Conservation (phyloP, 2,113 vertebrate genomes). For the Callionymus lyra region DNA sequence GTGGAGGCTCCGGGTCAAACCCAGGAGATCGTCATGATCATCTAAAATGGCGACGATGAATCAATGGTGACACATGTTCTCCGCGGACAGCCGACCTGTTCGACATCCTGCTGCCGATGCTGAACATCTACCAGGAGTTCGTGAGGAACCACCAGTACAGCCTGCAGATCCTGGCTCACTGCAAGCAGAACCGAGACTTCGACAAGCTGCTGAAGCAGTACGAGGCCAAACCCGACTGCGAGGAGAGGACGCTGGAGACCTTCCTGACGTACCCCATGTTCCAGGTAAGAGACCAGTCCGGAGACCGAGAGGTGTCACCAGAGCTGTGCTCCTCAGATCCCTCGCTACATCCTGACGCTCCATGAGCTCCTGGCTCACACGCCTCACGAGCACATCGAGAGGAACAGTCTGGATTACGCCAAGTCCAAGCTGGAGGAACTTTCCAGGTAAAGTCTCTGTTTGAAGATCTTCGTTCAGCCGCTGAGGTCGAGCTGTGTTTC, state of each 20-base stretch:
- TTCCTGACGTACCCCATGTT: slow-evolving; percentile 99
- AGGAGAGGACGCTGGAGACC: slow-evolving; percentile 93
- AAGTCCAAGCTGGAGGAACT: slow-evolving; percentile 96
- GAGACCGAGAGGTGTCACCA: no score
- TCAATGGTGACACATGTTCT: background rate
- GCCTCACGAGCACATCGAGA: slow-evolving; percentile 91
- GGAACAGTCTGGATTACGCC: slow-evolving; percentile 94
- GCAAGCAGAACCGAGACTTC: slow-evolving; percentile 97
- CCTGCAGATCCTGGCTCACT: slow-evolving; percentile 95
- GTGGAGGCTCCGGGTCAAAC: no score
- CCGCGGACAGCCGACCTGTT: slow-evolving; percentile 81
- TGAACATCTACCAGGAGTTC: slow-evolving; percentile 99
- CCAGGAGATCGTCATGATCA: no score
- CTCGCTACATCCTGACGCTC: slow-evolving; percentile 92
- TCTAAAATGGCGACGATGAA: no score
- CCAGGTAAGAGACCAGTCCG: slow-evolving; percentile 44
- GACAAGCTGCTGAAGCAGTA: slow-evolving; percentile 97
- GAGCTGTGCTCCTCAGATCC: slow-evolving; percentile 70
- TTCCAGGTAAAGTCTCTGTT: slow-evolving; percentile 72
- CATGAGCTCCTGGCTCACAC: slow-evolving; percentile 95
- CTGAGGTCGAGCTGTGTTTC: background rate
- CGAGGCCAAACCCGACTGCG: slow-evolving; percentile 94
- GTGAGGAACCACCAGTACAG: slow-evolving; percentile 98
- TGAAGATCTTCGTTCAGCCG: no score
- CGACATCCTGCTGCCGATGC: slow-evolving; percentile 96